Base-by-base conservation (phyloP, 2,888 invertebrate species). In the Congeria kusceri region DNA sequence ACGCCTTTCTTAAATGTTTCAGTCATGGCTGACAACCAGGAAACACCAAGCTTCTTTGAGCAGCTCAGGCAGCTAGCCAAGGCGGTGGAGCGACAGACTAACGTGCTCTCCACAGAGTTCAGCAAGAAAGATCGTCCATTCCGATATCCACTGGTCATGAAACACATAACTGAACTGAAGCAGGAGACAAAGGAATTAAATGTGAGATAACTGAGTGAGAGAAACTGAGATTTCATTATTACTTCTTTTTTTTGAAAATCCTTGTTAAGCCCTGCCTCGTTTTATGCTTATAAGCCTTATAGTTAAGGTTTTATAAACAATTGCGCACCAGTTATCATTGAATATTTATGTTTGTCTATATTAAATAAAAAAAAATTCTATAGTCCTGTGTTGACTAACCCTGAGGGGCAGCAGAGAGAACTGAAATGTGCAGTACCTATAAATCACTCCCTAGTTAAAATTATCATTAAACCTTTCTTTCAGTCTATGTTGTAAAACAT, bases 131-230 rank as follows among this genome's bases (percentile, higher is more conserved):
- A 61, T 20, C 27, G 32, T n/a, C 61, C 70, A 3, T 66, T 56
- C 56, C 70, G 70, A 65, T 69, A 57, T 29, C 49, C 79, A 20
- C 46, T 70, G 46, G 71, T 65, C 20, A 39, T 70, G 11, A 67
- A 75, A 23, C 62, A 57, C 11, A 64, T 81, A 3, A 59, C 70
- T 11, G 81, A 81, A 15, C 18, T 74, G 58, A 70, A 44, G 49
- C 77, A 74, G 29, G 71, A 77, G 7, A 59, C 67, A 25, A 81
- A 71, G 56, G 59, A 65, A 18, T 27, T 64, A 15, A 77, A 77
- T 66, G 81, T 81, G 61, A 58, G 39, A 53, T 13, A n/a, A 32
- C 32, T 32, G 5, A 32, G 11, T 7, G 11, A 32, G 5, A 11
- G 32, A 32, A 32, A 11, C 4, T 32, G 4, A 7, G 32, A 32